Percentiles rank a stretch among this genome's conserved stretches.
These are phyloP conservation scores for Vireo altiloquus DNA, from an alignment of 2,113 vertebrate species.

Conservation along the genomic window DNA sequence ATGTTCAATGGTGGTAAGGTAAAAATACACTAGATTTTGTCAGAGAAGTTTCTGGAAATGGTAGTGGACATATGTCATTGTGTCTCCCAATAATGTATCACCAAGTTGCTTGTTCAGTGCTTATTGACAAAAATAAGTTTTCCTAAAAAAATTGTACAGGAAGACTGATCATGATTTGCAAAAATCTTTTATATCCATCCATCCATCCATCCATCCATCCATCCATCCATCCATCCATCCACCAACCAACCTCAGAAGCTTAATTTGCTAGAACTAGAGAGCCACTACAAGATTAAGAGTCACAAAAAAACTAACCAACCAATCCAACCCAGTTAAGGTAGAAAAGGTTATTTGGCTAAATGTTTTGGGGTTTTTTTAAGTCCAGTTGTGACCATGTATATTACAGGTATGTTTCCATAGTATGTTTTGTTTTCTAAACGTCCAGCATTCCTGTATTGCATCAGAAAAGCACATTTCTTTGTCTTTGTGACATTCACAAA, in stretches of 20 bases:
- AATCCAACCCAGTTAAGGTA: rapidly evolving
- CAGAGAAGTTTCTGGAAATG: background rate
- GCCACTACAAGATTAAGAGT: background rate
- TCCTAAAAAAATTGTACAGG: background rate
- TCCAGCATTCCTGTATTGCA: background rate
- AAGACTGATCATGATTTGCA: background rate
- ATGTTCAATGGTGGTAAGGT: background rate
- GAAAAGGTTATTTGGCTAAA: background rate
- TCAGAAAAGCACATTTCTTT: background rate
- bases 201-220: background rate
- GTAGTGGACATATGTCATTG: background rate
- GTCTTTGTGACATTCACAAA: background rate
- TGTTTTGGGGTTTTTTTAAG: background rate
- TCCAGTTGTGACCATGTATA: rapidly evolving
- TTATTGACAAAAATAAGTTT: background rate
- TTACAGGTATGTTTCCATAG: background rate
- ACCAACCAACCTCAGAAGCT: background rate
- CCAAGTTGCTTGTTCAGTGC: background rate
- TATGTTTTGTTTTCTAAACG: background rate
- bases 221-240: background rate
- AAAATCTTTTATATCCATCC: background rate
- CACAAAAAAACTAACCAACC: background rate
- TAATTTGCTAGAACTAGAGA: background rate
- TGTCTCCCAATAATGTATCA: background rate
- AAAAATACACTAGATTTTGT: background rate